Evolutionary conservation across 2,888 invertebrate species (phyloP).

Genomic region (Zeuzera pyrina): DNA sequence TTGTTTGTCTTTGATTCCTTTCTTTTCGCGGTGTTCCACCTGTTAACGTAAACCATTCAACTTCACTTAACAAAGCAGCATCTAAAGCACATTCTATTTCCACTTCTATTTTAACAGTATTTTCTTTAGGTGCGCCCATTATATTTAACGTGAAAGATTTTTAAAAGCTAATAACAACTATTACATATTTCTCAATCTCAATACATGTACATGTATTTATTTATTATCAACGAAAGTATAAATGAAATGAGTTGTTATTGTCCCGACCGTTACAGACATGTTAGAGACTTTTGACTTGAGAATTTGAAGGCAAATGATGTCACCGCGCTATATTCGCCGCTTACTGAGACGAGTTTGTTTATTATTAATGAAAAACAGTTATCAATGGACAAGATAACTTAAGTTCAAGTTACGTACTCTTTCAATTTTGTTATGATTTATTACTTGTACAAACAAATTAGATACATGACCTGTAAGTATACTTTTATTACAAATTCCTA

Average conservation of each 20-base stretch:
- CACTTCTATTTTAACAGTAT: constrained; percentile 39
- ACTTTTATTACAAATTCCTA: too few species aligned
- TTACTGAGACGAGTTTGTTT: constrained; percentile 17
- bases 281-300: constrained; percentile 9
- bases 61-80: constrained; percentile 34
- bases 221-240: neutral
- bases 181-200: neutral
- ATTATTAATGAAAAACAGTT: constrained; percentile 22
- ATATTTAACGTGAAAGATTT: too few species aligned
- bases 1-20: constrained; percentile 31
- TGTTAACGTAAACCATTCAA: constrained; percentile 58
- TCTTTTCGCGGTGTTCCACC: constrained; percentile 51
- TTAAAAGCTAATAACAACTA: neutral
- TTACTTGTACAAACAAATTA: neutral
- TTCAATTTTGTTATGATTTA: too few species aligned
- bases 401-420: constrained; percentile 17
- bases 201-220: neutral
- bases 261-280: constrained; percentile 19
- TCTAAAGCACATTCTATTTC: constrained; percentile 49
- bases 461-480: too few species aligned
- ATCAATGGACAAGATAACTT: constrained; percentile 28
- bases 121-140: constrained; percentile 25
- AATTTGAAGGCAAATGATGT: constrained; percentile 21
- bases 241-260: constrained; percentile 5
- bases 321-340: constrained; percentile 18